Base-by-base conservation (phyloP, 2,797 vertebrate genomes). In the Peromyscus melanophrys region DNA sequence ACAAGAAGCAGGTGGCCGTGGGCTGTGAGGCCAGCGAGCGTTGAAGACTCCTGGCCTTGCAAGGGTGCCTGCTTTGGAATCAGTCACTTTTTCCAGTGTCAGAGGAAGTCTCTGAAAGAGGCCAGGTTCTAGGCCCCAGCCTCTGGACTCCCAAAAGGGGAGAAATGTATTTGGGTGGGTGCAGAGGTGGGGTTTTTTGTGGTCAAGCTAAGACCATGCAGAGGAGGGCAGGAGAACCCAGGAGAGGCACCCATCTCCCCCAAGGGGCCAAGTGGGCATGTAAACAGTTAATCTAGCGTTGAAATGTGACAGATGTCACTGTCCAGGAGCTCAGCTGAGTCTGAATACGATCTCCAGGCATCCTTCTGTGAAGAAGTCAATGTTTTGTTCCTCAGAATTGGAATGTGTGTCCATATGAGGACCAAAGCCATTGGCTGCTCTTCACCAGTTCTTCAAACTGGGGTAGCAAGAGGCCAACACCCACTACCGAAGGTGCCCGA, bases 41-140 rank as follows among this genome's bases (percentile, higher is more conserved):
- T 8, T 0, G 17, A 4, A 1, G 31, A 37, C 0, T 52, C 86
- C 7, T 25, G 80, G n/a, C 83, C 78, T 40, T 12, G 27, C 31
- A 75, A 46, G 85, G 94, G n/a, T 0, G 21, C 92, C 2, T 31
- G 46, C 71, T 40, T 76, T 9, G 25, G 61, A 67, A 19, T 57
- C 4, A 6, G 87, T 21, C 78, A 63, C 96, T 49, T 65, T 23
- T 27, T 63, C 94, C 91, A 89, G 25, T 27, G 12, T 37, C 80
- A 43, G 11, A 43, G 1, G 69, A 84, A 89, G 81, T 84, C 95
- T 89, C 14, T 40, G 31, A 59, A 49, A 71, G 31, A 27, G 46
- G 14, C 1, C 1, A 63, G 59, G 61, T 23, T 61, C 76, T 7
- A n/a, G 86, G 59, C 21, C 75, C 49, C 37, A 73, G 4, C 0